Conservation (phyloP, 2,113 vertebrate genomes). For the Sinocyclocheilus anophthalmus region DNA sequence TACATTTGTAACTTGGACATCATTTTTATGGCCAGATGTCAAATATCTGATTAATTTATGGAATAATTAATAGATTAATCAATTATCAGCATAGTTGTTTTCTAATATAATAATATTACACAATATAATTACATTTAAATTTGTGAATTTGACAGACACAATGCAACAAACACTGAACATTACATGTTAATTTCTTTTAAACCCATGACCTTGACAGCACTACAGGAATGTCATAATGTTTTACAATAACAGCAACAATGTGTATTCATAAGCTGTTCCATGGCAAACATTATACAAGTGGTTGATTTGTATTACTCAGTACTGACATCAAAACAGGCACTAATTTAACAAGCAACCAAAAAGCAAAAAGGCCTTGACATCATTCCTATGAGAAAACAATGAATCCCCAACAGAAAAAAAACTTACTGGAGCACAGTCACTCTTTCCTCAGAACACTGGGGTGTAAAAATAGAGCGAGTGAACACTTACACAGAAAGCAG, state of each 20-base stretch:
- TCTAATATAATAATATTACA: not conserved
- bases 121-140: not conserved
- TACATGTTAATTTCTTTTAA: not conserved
- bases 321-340: not conserved
- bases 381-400: constrained; percentile 24
- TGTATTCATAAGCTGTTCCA: not conserved
- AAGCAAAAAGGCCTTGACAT: constrained; percentile 1
- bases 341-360: not conserved
- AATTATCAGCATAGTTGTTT: not conserved
- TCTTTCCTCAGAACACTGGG: not conserved
- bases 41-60: not conserved
- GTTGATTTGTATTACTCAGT: not conserved
- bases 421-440: constrained; percentile 12
- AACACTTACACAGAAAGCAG: constrained; percentile 23
- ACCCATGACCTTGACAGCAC: not conserved
- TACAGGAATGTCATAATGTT: not conserved
- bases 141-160: not conserved
- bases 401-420: not conserved
- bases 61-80: not conserved
- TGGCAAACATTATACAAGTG: not conserved
- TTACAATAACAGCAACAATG: not conserved
- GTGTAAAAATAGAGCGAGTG: constrained; percentile 35
- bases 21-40: not conserved
- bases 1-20: not conserved
- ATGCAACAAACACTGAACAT: not conserved